Conservation (phyloP, 23 tunicate genomes). For the Oikopleura vanhoeffeni region DNA sequence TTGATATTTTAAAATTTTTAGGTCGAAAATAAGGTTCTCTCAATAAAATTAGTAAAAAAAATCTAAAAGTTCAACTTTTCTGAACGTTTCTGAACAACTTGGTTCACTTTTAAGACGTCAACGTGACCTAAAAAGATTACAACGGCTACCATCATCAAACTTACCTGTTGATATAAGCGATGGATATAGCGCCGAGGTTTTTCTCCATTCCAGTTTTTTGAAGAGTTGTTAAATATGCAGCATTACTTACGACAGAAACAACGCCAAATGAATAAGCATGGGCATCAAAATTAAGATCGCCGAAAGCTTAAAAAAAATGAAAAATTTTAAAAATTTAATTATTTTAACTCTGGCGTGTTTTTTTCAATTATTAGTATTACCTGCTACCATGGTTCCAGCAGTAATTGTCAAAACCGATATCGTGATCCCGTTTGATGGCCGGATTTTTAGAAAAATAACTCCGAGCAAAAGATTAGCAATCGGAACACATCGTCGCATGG, state of each 20-base stretch:
- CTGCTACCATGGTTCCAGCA: conserved; percentile 44
- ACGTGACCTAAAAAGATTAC: too few species aligned
- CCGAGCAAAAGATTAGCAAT: conserved; percentile 43
- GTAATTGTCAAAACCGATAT: conserved; percentile 36
- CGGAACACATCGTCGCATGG: conserved; percentile 65
- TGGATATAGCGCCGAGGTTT: conserved; percentile 23
- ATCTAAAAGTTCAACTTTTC: too few species aligned
- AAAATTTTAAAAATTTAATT: background rate
- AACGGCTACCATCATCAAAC: background rate
- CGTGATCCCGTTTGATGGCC: conserved; percentile 20
- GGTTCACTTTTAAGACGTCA: too few species aligned
- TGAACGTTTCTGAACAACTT: too few species aligned
- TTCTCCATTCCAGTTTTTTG: conserved; percentile 37
- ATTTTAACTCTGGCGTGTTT: background rate
- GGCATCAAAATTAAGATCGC: conserved; percentile 44
- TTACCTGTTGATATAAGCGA: conserved; percentile 33
- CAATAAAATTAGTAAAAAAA: too few species aligned
- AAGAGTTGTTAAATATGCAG: conserved; percentile 30
- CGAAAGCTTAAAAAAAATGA: conserved; percentile 31
- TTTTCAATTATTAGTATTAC: conserved; percentile 20
- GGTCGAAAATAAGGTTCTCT: too few species aligned
- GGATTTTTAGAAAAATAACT: conserved; percentile 22
- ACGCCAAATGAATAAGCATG: conserved; percentile 35
- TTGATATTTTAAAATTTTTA: too few species aligned
- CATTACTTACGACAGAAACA: conserved; percentile 34